Evolutionary conservation across 2,113 vertebrate genomes (phyloP).

Genomic region (Sebastes fasciatus): DNA sequence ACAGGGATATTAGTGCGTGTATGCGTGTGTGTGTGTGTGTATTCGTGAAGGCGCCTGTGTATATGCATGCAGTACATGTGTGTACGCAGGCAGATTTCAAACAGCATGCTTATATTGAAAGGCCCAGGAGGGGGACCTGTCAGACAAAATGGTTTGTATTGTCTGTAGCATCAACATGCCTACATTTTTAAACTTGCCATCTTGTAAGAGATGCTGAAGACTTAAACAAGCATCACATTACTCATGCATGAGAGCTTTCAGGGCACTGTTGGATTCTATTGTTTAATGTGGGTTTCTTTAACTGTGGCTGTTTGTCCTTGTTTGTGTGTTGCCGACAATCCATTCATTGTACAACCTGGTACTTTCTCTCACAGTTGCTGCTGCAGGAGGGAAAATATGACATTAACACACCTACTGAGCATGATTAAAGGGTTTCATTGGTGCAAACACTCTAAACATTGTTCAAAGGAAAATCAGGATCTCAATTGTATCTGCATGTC

Average conservation of each 20-base stretch:
- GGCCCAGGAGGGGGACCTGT: constrained; percentile 78
- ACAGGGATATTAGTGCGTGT: constrained; percentile 70
- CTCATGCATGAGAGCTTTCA: constrained; percentile 69
- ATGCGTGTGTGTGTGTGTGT: constrained; percentile 12
- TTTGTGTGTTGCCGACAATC: constrained; percentile 30
- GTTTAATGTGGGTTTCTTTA: constrained; percentile 47
- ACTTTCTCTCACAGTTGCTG: constrained; percentile 40
- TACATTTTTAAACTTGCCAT: constrained; percentile 73
- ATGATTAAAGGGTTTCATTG: constrained; percentile 41
- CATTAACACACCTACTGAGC: constrained; percentile 34
- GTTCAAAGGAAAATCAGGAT: constrained; percentile 15
- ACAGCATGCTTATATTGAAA: constrained; percentile 79
- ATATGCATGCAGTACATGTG: constrained; percentile 58
- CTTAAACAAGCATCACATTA: constrained; percentile 80
- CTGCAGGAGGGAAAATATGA: constrained; percentile 38
- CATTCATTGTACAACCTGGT: constrained; percentile 36
- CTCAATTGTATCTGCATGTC: constrained; percentile 11
- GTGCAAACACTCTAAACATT: constrained; percentile 25
- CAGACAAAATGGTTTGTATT: constrained; percentile 79
- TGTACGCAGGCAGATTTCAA: constrained; percentile 76
- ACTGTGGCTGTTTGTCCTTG: constrained; percentile 41
- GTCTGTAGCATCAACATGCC: constrained; percentile 67
- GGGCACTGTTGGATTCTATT: constrained; percentile 56
- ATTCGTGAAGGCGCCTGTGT: constrained; percentile 43
- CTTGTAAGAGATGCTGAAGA: constrained; percentile 70